Conservation (phyloP, 2,888 invertebrate species). For the Lysandra bellargus region DNA sequence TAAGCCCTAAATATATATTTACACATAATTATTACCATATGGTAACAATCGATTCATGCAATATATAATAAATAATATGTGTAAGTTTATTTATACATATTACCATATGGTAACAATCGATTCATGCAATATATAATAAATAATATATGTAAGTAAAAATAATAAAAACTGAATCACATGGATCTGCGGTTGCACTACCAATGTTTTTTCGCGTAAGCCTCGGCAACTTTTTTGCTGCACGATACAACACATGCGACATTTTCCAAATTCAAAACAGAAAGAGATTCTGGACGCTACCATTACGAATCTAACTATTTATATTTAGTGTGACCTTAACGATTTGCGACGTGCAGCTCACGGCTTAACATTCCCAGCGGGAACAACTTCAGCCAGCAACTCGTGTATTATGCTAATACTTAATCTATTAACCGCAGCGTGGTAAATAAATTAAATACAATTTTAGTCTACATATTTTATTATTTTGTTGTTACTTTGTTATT, state of each 20-base stretch:
- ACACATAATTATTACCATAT: no score
- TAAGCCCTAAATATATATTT: no score
- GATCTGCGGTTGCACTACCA: no score
- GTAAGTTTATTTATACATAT: no score
- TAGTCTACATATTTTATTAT: slow-evolving; percentile 1
- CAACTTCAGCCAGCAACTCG: slow-evolving; percentile 1
- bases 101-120: no score
- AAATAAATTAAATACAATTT: slow-evolving; percentile 11
- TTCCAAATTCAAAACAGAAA: not conserved
- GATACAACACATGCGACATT: not conserved
- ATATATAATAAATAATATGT: no score
- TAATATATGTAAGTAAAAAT: no score
- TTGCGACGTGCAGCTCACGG: slow-evolving; percentile 19
- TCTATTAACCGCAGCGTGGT: slow-evolving; percentile 25
- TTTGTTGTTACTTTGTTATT: no score
- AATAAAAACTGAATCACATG: no score
- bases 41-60: no score
- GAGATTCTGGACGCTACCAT: not conserved
- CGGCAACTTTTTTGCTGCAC: not conserved
- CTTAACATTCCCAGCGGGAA: slow-evolving; percentile 29
- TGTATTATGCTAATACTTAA: slow-evolving; percentile 30
- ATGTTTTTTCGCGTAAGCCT: no score
- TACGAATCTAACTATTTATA: slow-evolving; percentile 13
- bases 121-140: no score
- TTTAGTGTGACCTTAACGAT: slow-evolving; percentile 19